Evolutionary conservation across 2,113 vertebrate genomes (phyloP).

Genomic region (Daphoenositta chrysoptera): DNA sequence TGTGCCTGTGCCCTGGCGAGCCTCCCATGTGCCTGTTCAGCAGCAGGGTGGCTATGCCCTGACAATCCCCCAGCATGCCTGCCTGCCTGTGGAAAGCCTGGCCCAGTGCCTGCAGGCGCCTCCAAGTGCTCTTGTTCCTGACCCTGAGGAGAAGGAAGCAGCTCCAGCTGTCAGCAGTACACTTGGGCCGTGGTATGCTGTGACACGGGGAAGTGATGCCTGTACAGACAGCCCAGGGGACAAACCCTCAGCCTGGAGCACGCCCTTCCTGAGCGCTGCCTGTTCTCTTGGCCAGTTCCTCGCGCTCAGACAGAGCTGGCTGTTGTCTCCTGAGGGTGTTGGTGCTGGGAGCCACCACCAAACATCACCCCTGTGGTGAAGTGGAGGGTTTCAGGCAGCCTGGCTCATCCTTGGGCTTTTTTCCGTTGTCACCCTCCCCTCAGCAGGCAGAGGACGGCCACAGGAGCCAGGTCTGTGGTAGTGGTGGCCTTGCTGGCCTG

Average conservation of each 20-base stretch:
- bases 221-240: not conserved
- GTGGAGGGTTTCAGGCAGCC: not conserved
- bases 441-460: not conserved
- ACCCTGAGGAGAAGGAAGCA: not conserved
- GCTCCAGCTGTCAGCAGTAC: not conserved
- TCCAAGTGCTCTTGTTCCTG: not conserved
- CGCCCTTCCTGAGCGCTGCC: slow-evolving; percentile 39
- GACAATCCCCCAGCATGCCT: not conserved
- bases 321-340: not conserved
- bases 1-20: too few species aligned
- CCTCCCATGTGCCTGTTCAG: not conserved
- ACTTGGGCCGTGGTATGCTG: not conserved
- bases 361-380: not conserved
- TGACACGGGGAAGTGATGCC: slow-evolving; percentile 47
- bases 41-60: not conserved
- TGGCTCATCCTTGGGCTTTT: not conserved
- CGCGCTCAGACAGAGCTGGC: not conserved
- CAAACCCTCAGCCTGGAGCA: slow-evolving; percentile 5
- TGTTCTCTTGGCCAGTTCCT: not conserved
- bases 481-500: not conserved
- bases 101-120: not conserved
- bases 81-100: accelerated
- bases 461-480: not conserved
- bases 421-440: accelerated
- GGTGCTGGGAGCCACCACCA: not conserved